These are phyloP conservation scores for Pseudeuparius sepicola DNA, from an alignment of 2,888 invertebrate species.

Conservation along the genomic window DNA sequence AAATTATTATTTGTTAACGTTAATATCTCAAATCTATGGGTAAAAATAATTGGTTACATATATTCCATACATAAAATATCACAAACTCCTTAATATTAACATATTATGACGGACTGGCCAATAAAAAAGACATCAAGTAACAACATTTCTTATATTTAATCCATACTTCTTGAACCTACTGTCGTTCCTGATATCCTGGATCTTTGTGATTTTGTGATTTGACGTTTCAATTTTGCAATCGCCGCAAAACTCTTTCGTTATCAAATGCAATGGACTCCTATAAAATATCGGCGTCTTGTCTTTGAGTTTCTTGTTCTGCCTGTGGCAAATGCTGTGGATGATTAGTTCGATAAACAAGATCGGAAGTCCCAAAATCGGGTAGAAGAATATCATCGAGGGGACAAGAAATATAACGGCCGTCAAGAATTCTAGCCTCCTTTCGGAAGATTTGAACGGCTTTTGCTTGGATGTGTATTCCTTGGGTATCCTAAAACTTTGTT, in stretches of 20 bases:
- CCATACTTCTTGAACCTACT: conserved; percentile 31
- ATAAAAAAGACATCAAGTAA: conserved; percentile 23
- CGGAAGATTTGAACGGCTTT: neutral
- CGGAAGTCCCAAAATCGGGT: conserved; percentile 14
- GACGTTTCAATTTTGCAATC: conserved; percentile 16
- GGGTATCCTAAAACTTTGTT: conserved; percentile 2
- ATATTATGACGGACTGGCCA: neutral
- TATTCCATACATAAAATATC: too few relatives aligned
- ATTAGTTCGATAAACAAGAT: conserved; percentile 13
- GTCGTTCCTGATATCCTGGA: conserved; percentile 55
- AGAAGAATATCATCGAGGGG: conserved; percentile 17
- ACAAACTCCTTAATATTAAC: too few relatives aligned
- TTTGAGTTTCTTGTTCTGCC: conserved; percentile 13
- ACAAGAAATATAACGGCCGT: conserved; percentile 17
- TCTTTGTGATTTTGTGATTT: conserved; percentile 44
- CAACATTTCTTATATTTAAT: conserved; percentile 32
- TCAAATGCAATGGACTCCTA: conserved; percentile 18
- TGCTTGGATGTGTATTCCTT: too few relatives aligned
- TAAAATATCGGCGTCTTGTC: conserved; percentile 14
- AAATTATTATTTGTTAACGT: too few relatives aligned
- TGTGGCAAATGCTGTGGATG: conserved; percentile 18
- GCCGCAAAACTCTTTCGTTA: conserved; percentile 18
- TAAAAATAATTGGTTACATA: too few relatives aligned
- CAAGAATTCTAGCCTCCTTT: conserved; percentile 16
- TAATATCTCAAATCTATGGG: too few relatives aligned